Percentiles rank a stretch among this genome's conserved stretches.
Evolutionary conservation across 2,113 vertebrate genomes (phyloP).

Genomic region (Sander vitreus): DNA sequence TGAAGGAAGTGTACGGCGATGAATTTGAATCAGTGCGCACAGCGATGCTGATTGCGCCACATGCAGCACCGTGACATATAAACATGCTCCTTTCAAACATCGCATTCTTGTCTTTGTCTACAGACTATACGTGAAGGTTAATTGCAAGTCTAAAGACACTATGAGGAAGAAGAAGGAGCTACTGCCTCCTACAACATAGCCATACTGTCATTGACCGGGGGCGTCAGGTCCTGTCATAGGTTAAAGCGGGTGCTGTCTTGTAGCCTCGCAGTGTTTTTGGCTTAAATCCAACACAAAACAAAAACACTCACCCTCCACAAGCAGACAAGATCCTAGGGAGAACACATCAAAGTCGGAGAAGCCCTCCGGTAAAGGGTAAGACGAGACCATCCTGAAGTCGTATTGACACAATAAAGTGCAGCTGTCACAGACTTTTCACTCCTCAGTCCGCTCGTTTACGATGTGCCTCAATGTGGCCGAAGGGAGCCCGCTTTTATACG

Average conservation of each 20-base stretch:
- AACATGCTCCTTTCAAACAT: not conserved
- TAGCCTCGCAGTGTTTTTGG: constrained; percentile 27
- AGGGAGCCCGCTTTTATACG: constrained; percentile 87
- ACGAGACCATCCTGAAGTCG: constrained; percentile 86
- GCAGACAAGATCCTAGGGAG: constrained; percentile 89
- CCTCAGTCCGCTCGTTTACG: constrained; percentile 51
- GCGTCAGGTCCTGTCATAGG: constrained; percentile 38
- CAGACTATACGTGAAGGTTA: not conserved
- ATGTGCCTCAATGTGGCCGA: constrained; percentile 56
- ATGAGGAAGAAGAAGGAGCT: not conserved
- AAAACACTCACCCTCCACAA: constrained; percentile 93
- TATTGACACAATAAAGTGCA: constrained; percentile 57
- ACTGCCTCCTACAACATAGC: not conserved
- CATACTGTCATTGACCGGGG: not conserved
- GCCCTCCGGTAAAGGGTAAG: constrained; percentile 88
- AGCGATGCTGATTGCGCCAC: constrained; percentile 1
- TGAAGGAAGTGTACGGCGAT: not conserved
- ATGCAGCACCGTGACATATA: not conserved
- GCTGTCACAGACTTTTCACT: constrained; percentile 63
- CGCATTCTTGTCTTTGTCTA: not conserved
- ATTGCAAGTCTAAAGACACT: not conserved
- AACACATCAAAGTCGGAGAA: constrained; percentile 96
- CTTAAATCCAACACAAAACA: constrained; percentile 30
- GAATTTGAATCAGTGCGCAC: constrained; percentile 12
- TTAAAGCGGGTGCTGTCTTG: constrained; percentile 4